A percentile compares a stretch with the other conserved stretches of the same genome.
Evolutionary conservation across 2,113 vertebrate genomes (phyloP).

Genomic region (Melanerpes aurifrons): DNA sequence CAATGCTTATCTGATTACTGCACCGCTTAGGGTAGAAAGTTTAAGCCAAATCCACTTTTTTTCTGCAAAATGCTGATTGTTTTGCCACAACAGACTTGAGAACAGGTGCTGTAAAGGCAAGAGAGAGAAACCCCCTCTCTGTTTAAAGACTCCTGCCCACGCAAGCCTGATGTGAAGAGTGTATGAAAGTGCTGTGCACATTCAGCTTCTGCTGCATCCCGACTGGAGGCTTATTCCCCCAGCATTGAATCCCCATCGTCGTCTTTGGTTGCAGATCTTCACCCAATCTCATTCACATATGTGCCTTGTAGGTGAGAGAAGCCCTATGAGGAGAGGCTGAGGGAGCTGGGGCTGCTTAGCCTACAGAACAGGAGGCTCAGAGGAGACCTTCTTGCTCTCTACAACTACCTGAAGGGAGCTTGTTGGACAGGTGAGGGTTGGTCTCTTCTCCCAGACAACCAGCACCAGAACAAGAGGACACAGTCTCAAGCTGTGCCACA

Average conservation of each 20-base stretch:
- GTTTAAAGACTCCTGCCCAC: neutral
- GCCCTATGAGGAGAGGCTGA: no score
- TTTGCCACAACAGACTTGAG: neutral
- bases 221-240: rapidly evolving
- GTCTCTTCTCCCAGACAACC: no score
- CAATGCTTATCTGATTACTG: neutral
- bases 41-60: neutral
- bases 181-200: neutral
- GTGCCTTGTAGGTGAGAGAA: neutral
- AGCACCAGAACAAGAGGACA: no score
- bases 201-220: neutral
- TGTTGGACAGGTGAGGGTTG: no score
- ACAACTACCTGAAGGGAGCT: no score
- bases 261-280: neutral
- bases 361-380: no score
- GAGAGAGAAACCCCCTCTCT: neutral
- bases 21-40: neutral
- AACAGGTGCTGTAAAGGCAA: neutral
- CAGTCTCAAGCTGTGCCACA: no score
- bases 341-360: no score
- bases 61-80: neutral
- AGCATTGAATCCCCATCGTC: neutral
- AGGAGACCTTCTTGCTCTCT: no score
- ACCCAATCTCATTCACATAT: neutral
- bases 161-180: neutral